A percentile compares a stretch with the other conserved stretches of the same genome.
Evolutionary conservation across 2,113 vertebrate species (phyloP).

Genomic region (Jaculus jaculus): DNA sequence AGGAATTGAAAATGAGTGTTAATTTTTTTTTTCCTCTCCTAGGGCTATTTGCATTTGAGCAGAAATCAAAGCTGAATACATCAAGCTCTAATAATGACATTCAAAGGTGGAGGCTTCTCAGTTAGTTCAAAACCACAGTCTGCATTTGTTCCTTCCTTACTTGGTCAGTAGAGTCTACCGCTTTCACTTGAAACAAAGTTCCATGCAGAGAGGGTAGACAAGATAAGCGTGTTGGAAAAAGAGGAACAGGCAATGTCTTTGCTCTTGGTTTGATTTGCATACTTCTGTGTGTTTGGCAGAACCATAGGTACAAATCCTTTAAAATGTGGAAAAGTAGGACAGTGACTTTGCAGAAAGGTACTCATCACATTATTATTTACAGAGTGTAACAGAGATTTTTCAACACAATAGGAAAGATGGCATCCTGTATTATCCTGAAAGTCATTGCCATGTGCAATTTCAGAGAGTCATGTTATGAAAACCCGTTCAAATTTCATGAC

Average conservation of each 20-base stretch:
- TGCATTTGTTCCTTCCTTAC: background rate
- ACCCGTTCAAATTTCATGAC: background rate
- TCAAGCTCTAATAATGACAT: background rate
- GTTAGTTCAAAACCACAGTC: background rate
- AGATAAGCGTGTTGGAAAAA: background rate
- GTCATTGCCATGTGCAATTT: background rate
- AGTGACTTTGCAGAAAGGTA: background rate
- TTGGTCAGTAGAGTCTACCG: background rate
- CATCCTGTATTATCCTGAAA: background rate
- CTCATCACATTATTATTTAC: background rate
- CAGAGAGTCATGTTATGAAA: conserved; percentile 31
- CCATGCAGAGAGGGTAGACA: background rate
- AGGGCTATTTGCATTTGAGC: background rate
- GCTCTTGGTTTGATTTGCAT: conserved; percentile 3
- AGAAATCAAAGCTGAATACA: background rate
- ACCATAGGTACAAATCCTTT: background rate
- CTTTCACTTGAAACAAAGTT: background rate
- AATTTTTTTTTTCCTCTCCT: background rate
- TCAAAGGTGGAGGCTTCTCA: background rate
- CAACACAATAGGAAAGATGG: background rate
- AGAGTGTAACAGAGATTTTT: background rate
- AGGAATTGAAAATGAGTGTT: background rate
- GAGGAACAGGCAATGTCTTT: background rate
- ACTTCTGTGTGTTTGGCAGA: conserved; percentile 2
- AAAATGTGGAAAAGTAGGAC: background rate